Evolutionary conservation across 2,113 vertebrate genomes (phyloP), one percentile per base, ranked within the genome.

Genomic region (Bagarius yarrelli): DNA sequence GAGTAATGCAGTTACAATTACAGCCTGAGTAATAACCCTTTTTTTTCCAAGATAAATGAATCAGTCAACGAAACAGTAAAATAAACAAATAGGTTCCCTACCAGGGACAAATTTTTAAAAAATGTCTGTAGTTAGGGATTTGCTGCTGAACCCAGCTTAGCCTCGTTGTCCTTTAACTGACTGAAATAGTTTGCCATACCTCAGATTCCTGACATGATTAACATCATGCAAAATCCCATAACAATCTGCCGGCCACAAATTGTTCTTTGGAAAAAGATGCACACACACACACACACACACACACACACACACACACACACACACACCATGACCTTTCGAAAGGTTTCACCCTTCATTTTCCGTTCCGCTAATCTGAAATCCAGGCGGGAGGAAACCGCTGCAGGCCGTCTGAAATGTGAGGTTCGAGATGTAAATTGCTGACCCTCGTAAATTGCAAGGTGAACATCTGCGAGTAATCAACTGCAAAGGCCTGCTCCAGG

Each of bases 401-500:
- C 87, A 86, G 86, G 87, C 81, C 47, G 63, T 23, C 76, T 82
- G 80, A 81, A 76, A 83, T 83, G 83, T 78, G 76, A 76, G 78
- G 59, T 76, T 61, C 21, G 69, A 80, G 63, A 76, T 82, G 79
- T 86, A 83, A 86, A 90, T 89, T 79, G 70, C 76, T 86, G 85
- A 86, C 85, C 82, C 70, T 56, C 27, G 44, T 50, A 83, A 25
- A 47, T 55, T 52, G 21, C 44, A 55, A 77, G 76, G 44, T 85
- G 69, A 73, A 87, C 90, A 90, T 89, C 88, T 90, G 90, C 73
- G 82, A 88, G 88, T 89, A 81, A 91, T 91, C 85, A 88, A 53
- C 73, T 76, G 72, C 47, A 75, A 80, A 85, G 80, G 78, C 84
- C 57, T 74, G 77, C 74, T 79, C 75, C 77, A 86, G 69, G 47